These are phyloP conservation scores for Zaprionus davidi DNA, from an alignment of 1,140 invertebrate species.

Conservation along the genomic window DNA sequence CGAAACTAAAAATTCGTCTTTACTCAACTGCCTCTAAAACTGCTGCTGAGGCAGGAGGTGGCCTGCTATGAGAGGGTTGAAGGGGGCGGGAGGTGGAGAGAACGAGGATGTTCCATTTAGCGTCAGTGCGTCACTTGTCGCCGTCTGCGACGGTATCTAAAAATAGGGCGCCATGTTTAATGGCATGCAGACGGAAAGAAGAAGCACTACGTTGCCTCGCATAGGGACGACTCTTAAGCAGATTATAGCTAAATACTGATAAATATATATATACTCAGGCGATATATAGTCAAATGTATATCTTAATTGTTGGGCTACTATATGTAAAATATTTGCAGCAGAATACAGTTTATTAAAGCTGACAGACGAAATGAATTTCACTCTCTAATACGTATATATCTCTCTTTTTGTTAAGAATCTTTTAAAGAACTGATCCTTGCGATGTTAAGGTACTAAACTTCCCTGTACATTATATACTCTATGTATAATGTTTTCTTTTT, in stretches of 20 bases:
- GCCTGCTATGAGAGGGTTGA: not conserved
- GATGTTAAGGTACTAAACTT: too few species aligned
- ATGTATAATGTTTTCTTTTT: too few species aligned
- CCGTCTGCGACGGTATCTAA: slow-evolving; percentile 58
- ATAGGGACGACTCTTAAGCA: slow-evolving; percentile 30
- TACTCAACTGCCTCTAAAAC: not conserved
- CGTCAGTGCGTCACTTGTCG: slow-evolving; percentile 48
- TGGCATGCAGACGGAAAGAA: slow-evolving; percentile 79
- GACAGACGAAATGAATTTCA: too few species aligned
- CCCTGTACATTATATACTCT: too few species aligned
- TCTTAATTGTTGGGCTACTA: not conserved
- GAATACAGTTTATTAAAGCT: too few species aligned
- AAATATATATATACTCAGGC: not conserved
- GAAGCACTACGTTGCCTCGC: slow-evolving; percentile 66
- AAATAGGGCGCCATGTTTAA: slow-evolving; percentile 77
- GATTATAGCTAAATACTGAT: slow-evolving; percentile 14
- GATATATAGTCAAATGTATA: not conserved
- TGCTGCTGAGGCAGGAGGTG: not conserved
- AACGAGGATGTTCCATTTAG: slow-evolving; percentile 42
- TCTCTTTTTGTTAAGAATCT: too few species aligned
- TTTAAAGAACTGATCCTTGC: too few species aligned
- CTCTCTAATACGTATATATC: too few species aligned
- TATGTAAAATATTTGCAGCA: too few species aligned
- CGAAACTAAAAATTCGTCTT: not conserved
- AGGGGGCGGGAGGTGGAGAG: not conserved